phyloP scores from a whole-genome alignment of 2,888 invertebrate species.

The Dasypogon diadema region DNA sequence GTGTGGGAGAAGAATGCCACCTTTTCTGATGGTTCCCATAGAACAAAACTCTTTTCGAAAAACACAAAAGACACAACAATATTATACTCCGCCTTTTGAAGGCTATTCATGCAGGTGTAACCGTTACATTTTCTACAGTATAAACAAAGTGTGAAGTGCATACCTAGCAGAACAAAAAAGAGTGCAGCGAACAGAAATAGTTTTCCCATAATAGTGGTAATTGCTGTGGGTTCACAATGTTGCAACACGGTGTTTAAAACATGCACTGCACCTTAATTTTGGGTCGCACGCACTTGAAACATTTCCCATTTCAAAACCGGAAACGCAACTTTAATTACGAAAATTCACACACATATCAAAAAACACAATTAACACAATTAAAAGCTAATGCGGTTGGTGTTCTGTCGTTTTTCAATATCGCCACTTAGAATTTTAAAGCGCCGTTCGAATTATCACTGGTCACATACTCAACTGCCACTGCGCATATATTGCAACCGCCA shows the following conservation, averaged over 20 bases:
- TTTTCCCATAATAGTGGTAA: neutral
- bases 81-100: no score
- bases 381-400: no score
- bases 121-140: no score
- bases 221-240: neutral
- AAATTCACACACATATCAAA: neutral
- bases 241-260: neutral
- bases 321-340: neutral
- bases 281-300: neutral
- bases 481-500: neutral
- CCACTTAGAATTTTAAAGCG: neutral
- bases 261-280: neutral
- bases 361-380: no score
- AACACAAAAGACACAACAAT: no score
- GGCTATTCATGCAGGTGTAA: no score
- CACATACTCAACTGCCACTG: neutral
- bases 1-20: no score
- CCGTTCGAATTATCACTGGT: neutral
- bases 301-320: constrained; percentile 9
- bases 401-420: neutral
- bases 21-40: no score
- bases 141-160: neutral
- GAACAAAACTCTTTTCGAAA: no score
- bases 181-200: neutral
- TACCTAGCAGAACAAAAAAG: constrained; percentile 15